phyloP scores from a whole-genome alignment of 2,113 vertebrate genomes.

The Lota lota region DNA sequence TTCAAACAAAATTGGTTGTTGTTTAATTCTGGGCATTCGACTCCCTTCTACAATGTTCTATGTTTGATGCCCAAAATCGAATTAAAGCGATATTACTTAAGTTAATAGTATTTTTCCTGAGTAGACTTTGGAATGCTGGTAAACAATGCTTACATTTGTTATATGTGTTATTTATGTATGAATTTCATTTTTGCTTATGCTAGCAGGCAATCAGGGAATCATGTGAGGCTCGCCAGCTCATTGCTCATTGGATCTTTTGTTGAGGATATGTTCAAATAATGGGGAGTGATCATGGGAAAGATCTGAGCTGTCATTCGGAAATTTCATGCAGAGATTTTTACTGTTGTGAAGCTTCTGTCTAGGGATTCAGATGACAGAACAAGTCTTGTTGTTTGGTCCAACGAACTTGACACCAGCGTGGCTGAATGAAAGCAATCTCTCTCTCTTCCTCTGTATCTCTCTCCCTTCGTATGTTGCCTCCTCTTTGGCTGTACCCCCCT shows the following conservation, averaged over 20 bases:
- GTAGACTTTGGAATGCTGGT: no score
- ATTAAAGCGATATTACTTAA: no score
- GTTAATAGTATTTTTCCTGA: no score
- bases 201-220: no score
- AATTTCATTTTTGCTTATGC: no score
- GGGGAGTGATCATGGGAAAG: slow-evolving; percentile 7
- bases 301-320: slow-evolving; percentile 25
- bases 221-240: no score
- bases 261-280: slow-evolving; percentile 2
- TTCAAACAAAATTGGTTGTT: no score
- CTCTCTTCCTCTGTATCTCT: slow-evolving; percentile 13
- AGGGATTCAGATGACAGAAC: slow-evolving; percentile 45
- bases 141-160: no score
- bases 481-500: slow-evolving; percentile 12
- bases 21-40: no score
- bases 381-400: slow-evolving; percentile 46
- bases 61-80: no score
- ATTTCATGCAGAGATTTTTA: slow-evolving; percentile 34
- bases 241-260: slow-evolving; percentile 1
- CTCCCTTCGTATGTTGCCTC: slow-evolving; percentile 15
- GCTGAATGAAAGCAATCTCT: slow-evolving; percentile 51
- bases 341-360: slow-evolving; percentile 35
- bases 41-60: no score
- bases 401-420: slow-evolving; percentile 61
- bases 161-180: no score